Evolutionary conservation across 2,888 invertebrate species (phyloP), one percentile per base, ranked within the genome.

Genomic region (Aplocera efformata): DNA sequence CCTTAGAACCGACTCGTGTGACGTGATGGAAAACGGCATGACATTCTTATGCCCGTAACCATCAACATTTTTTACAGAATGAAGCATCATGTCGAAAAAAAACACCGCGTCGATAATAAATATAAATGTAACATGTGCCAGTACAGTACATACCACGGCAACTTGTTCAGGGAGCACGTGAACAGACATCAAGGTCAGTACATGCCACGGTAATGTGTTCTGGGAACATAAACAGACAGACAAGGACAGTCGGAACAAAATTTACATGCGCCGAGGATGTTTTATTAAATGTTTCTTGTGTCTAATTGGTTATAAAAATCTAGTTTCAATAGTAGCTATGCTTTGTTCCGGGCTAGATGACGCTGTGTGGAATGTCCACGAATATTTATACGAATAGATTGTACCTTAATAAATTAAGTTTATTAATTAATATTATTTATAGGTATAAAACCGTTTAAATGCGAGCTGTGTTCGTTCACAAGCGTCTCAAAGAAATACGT

Each of bases 81-180:
- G 13, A 17, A 49, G 76, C 0, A 79, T 83, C 23, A 67, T 83
- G 0, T 58, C 26, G 72, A 0, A 73, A 33, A 68, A 28, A 61
- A 69, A 0, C 84, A 80, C 29, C 51, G 69, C 0, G 79, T 80
- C 0, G 72, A 76, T 26, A 82, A 79, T 10, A 79, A 82, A 0
- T 84, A 74, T 39, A 78, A 81, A 6, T 86, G 85, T 9, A 68
- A 58, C 23, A 76, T 81, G 77, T 86, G 85, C 1, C 77, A 81
- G 1, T 86, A 85, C 8, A 69, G 72, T 0, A 82, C 85, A 0
- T 74, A 78, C 37, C 84, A 85, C 33, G 81, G 76, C 25, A 56
- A 63, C 0, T 24, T 80, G 1, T 84, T 82, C 24, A 73, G 77
- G 6, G 85, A 84, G 8, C 85, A 86, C 8, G 67, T 80, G 0